Evolutionary conservation across 2,888 invertebrate genomes (phyloP).

Genomic region (Lochmaea capreae): DNA sequence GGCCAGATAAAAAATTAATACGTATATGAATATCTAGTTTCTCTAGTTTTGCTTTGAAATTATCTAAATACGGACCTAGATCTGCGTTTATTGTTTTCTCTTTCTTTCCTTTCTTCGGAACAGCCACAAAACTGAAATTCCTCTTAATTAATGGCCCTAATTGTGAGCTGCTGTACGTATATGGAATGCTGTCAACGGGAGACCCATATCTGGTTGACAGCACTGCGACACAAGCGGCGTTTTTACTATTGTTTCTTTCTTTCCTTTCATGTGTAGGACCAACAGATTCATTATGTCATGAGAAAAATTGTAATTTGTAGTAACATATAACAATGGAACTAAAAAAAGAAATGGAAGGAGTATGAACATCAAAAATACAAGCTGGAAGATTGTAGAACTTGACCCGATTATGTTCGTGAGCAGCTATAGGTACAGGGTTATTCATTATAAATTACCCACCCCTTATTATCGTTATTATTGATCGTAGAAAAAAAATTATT

Average conservation of each 20-base stretch:
- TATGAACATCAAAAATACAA: not conserved
- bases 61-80: conserved; percentile 14
- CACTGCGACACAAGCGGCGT: conserved; percentile 32
- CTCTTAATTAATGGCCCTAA: conserved; percentile 53
- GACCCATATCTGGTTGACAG: conserved; percentile 39
- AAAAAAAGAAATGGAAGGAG: not conserved
- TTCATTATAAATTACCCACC: too few species aligned
- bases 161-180: conserved; percentile 45
- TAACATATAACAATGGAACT: not conserved
- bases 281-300: conserved; percentile 28
- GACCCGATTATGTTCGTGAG: not conserved
- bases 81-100: conserved; percentile 20
- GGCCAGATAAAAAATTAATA: too few species aligned
- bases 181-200: conserved; percentile 42
- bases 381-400: not conserved
- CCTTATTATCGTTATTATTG: too few species aligned
- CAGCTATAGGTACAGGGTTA: not conserved
- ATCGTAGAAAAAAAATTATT: too few species aligned
- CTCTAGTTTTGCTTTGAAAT: not conserved
- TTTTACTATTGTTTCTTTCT: conserved; percentile 36
- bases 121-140: conserved; percentile 50
- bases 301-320: conserved; percentile 19
- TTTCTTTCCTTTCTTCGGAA: conserved; percentile 33
- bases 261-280: conserved; percentile 18
- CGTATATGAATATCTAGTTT: too few species aligned